phyloP scores from a whole-genome alignment of 1,140 invertebrate genomes.

The Lepidurus arcticus region DNA sequence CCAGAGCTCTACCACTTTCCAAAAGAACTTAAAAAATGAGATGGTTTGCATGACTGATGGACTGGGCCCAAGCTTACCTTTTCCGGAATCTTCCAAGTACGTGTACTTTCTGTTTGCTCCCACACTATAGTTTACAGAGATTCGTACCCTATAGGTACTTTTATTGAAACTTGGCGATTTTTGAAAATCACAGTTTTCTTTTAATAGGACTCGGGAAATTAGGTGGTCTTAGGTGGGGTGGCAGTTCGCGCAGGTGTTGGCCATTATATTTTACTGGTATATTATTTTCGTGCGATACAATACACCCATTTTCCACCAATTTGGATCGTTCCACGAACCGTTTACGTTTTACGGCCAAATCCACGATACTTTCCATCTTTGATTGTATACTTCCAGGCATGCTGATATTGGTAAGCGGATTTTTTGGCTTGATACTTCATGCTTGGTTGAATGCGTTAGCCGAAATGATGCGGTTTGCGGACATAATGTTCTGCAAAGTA shows the following conservation, averaged over 20 bases:
- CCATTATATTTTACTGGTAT: constrained; percentile 68
- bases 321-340: constrained; percentile 52
- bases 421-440: constrained; percentile 81
- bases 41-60: constrained; percentile 19
- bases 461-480: constrained; percentile 78
- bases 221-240: constrained; percentile 65
- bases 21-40: constrained; percentile 35
- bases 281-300: constrained; percentile 72
- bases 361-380: constrained; percentile 60
- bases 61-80: constrained; percentile 39
- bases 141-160: constrained; percentile 69
- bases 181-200: too few relatives aligned
- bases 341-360: constrained; percentile 56
- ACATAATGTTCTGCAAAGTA: constrained; percentile 75
- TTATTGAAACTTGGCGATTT: background rate
- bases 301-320: constrained; percentile 62
- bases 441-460: constrained; percentile 83
- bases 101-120: constrained; percentile 83
- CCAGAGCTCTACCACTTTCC: constrained; percentile 45
- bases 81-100: constrained; percentile 67
- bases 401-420: constrained; percentile 65
- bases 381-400: constrained; percentile 67
- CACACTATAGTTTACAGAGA: constrained; percentile 79
- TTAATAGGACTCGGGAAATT: constrained; percentile 57
- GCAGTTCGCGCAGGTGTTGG: constrained; percentile 65